These are phyloP conservation scores for Periphyllus acericola DNA, from an alignment of 2,888 invertebrate species.

Conservation along the genomic window DNA sequence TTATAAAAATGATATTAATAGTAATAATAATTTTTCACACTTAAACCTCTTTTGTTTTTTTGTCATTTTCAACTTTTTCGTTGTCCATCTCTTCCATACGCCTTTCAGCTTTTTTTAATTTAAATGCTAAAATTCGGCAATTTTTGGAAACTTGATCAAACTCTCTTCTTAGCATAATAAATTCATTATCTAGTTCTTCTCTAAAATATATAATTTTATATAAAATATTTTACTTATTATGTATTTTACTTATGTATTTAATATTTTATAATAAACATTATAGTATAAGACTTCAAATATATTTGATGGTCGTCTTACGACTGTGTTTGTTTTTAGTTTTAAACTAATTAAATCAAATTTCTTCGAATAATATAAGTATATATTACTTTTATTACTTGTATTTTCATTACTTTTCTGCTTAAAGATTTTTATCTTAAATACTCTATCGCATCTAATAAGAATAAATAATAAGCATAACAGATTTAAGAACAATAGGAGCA, in stretches of 20 bases:
- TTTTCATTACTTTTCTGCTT: too few species aligned
- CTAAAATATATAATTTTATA: constrained; percentile 68
- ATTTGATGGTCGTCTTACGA: too few species aligned
- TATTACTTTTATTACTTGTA: too few species aligned
- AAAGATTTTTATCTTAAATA: too few species aligned
- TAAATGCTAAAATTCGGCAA: constrained; percentile 97
- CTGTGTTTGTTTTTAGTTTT: too few species aligned
- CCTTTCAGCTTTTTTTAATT: constrained; percentile 94
- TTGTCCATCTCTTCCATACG: constrained; percentile 85
- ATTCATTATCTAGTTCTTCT: constrained; percentile 97
- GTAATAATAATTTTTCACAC: constrained; percentile 21
- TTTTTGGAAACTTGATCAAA: constrained; percentile 97
- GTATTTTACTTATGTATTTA: too few species aligned
- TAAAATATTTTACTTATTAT: too few species aligned
- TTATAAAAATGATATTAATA: background rate
- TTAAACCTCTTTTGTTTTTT: constrained; percentile 73
- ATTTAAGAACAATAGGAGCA: background rate
- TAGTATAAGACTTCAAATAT: too few species aligned
- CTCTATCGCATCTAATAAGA: too few species aligned
- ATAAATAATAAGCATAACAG: background rate
- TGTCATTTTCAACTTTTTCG: constrained; percentile 81
- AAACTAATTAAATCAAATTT: too few species aligned
- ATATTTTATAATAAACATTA: too few species aligned
- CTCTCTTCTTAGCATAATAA: constrained; percentile 91
- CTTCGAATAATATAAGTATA: too few species aligned